Evolutionary conservation across 2,888 invertebrate genomes (phyloP).

Genomic region (Apodemia mormo): DNA sequence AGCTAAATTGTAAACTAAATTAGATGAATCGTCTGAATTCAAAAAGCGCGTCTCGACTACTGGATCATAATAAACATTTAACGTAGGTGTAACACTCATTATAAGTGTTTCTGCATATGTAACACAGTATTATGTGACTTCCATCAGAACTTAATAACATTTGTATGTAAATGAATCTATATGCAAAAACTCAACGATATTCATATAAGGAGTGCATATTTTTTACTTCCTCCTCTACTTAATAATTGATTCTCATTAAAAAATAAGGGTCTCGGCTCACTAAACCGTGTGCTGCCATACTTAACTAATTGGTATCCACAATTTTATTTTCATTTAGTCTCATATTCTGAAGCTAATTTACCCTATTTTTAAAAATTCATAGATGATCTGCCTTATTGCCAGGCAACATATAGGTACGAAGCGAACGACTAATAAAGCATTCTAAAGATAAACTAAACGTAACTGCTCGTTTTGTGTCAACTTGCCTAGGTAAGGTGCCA

Average conservation of each 20-base stretch:
- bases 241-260: background rate
- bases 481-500: too few relatives aligned
- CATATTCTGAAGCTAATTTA: too few relatives aligned
- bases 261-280: background rate
- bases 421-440: too few relatives aligned
- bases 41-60: slow-evolving; percentile 67
- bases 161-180: slow-evolving; percentile 8
- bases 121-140: background rate
- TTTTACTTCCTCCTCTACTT: background rate
- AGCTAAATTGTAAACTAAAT: slow-evolving; percentile 24
- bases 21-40: slow-evolving; percentile 51
- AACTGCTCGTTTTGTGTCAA: too few relatives aligned
- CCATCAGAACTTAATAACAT: background rate
- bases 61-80: slow-evolving; percentile 32
- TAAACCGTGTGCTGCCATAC: too few relatives aligned
- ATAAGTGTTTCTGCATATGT: slow-evolving; percentile 10
- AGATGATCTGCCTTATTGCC: too few relatives aligned
- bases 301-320: too few relatives aligned
- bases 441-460: too few relatives aligned
- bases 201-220: background rate
- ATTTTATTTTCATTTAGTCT: too few relatives aligned
- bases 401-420: too few relatives aligned
- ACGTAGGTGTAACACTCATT: slow-evolving; percentile 12
- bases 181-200: slow-evolving; percentile 6
- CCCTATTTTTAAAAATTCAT: too few relatives aligned